phyloP scores from a whole-genome alignment of 1,140 invertebrate species.

The Neoseiulus cucumeris region DNA sequence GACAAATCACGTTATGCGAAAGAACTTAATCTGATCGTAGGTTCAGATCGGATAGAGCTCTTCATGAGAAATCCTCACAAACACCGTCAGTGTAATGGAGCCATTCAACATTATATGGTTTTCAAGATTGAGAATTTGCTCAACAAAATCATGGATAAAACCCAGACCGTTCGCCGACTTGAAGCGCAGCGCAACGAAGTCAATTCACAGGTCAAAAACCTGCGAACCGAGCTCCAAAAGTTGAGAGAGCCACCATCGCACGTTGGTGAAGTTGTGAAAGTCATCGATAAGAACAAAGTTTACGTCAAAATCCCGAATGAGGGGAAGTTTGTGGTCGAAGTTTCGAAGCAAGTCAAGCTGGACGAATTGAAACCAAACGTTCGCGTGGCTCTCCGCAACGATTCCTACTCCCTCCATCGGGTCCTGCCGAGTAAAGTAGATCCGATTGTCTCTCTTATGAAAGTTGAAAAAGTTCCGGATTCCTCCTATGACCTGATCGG shows the following conservation, averaged over 20 bases:
- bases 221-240: conserved; percentile 85
- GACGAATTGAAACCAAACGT: conserved; percentile 84
- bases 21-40: no score
- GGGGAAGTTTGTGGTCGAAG: conserved; percentile 96
- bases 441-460: conserved; percentile 93
- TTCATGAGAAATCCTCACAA: no score
- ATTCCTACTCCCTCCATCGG: conserved; percentile 94
- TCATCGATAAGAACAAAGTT: conserved; percentile 99
- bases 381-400: conserved; percentile 85
- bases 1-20: no score
- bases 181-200: not conserved
- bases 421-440: conserved; percentile 96
- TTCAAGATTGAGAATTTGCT: no score
- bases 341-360: conserved; percentile 97
- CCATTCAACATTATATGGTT: no score
- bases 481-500: conserved; percentile 98
- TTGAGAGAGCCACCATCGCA: conserved; percentile 96
- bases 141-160: no score
- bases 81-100: no score
- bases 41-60: no score
- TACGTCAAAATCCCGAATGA: conserved; percentile 96
- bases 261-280: conserved; percentile 95
- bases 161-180: not conserved
- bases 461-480: conserved; percentile 98
- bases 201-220: conserved; percentile 49